Evolutionary conservation across 2,888 invertebrate species (phyloP), one percentile per base, ranked within the genome.

Genomic region (Willowsia nigromaculata): DNA sequence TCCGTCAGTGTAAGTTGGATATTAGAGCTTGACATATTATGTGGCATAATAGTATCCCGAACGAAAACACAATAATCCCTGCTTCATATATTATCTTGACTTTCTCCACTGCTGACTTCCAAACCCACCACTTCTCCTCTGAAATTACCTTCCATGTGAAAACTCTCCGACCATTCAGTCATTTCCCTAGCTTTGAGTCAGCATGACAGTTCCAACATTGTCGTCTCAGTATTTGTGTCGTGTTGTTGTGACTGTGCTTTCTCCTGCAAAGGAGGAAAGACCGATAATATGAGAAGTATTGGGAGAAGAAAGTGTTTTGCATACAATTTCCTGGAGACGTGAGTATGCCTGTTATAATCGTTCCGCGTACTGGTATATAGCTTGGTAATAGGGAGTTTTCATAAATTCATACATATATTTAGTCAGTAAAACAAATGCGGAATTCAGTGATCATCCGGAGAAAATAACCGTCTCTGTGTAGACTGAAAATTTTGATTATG

Each of bases 321-420:
- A 43, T 59, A 81, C 40, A 43, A 82, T 82, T 82, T 82, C 82
- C 82, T 82, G 82, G 82, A 65, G 82, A 82, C 82, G 81, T 43
- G 65, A 33, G 18, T 37, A 9, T 56, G 80, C 3, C 1, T 25
- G 13, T 0, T 11, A 5, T 37, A n/a, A 15, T n/a, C n/a, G n/a
- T n/a, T n/a, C n/a, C n/a, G n/a, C n/a, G n/a, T 33, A 33, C 11
- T 68, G 65, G 65, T 37, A 33, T 9, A n/a, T 6, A 22, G 22
- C 2, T 4, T 50, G 5, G 50, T 15, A 18, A 25, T 15, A 27
- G 5, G 59, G 4, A 18, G 40, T 30, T 65, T 65, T 30, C 22
- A 15, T 50, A 9, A 40, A 7, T 40, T 50, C 18, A 18, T 47
- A 47, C n/a, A 50, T 15, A n/a, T 50, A 18, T 50, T 43, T 43